A percentile compares a stretch with the other conserved stretches of the same genome.
Evolutionary conservation across 2,888 invertebrate species (phyloP).

Genomic region (Lepeophtheirus nordmannii): DNA sequence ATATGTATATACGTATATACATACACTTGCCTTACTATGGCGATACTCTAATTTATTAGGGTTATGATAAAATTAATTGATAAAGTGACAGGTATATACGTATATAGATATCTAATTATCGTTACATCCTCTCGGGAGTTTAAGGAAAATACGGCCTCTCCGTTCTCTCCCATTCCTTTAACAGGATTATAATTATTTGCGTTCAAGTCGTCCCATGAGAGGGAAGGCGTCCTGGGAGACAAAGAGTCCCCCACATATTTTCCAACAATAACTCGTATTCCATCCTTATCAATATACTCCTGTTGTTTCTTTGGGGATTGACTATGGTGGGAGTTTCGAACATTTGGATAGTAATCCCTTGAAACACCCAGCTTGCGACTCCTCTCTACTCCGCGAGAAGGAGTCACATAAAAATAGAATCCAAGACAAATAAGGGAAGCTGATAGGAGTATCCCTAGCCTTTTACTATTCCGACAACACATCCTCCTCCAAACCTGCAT

Average conservation of each 20-base stretch:
- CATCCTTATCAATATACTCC: constrained; percentile 53
- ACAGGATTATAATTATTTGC: constrained; percentile 60
- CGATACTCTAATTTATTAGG: no score
- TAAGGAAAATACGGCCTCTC: constrained; percentile 59
- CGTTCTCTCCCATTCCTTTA: constrained; percentile 57
- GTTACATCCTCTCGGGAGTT: background rate
- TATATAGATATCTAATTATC: no score
- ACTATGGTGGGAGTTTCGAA: background rate
- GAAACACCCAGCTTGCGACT: no score
- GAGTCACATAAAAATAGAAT: no score
- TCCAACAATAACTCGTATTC: constrained; percentile 70
- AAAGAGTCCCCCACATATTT: constrained; percentile 14
- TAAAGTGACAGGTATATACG: no score
- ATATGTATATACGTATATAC: no score
- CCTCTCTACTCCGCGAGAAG: no score
- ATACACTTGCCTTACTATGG: no score
- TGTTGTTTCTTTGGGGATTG: constrained; percentile 37
- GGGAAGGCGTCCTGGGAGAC: background rate
- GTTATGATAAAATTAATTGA: no score
- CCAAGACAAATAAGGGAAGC: no score
- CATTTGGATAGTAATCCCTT: no score
- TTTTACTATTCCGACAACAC: background rate
- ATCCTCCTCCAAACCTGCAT: constrained; percentile 16
- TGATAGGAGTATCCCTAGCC: no score
- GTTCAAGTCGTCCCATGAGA: constrained; percentile 39